These are phyloP conservation scores for Salarias fasciatus DNA, from an alignment of 2,797 vertebrate species.

Conservation along the genomic window DNA sequence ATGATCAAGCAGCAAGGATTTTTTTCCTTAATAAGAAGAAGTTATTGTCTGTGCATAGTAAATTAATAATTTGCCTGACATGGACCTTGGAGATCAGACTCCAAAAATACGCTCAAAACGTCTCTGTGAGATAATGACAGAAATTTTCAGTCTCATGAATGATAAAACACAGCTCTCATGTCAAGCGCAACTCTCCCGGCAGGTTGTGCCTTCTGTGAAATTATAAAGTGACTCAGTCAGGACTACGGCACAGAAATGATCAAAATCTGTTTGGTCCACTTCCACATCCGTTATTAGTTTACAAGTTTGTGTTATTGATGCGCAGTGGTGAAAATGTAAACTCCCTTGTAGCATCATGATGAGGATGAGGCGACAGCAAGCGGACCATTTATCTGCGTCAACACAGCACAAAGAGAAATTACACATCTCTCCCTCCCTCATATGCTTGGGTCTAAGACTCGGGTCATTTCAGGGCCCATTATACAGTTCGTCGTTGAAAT, in stretches of 20 bases:
- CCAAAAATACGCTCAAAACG: not conserved
- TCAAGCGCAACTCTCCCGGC: conserved; percentile 37
- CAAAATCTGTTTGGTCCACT: conserved; percentile 28
- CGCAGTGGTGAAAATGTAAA: conserved; percentile 47
- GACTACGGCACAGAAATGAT: conserved; percentile 37
- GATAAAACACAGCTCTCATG: conserved; percentile 13
- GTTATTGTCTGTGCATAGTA: no score
- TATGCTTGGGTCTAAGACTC: conserved; percentile 20
- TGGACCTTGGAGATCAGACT: not conserved
- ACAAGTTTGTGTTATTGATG: conserved; percentile 60
- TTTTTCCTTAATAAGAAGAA: no score
- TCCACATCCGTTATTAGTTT: conserved; percentile 48
- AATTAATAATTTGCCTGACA: not conserved
- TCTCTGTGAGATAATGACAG: no score
- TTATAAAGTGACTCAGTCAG: conserved; percentile 54
- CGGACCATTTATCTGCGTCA: conserved; percentile 59
- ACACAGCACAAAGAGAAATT: conserved; percentile 46
- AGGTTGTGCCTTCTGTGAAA: conserved; percentile 53
- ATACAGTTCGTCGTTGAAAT: conserved; percentile 39
- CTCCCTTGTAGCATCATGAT: conserved; percentile 56
- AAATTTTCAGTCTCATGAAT: conserved; percentile 14
- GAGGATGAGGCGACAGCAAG: conserved; percentile 30
- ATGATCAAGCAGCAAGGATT: no score
- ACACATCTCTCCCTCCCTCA: conserved; percentile 31
- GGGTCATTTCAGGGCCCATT: conserved; percentile 45